phyloP scores from a whole-genome alignment of 2,113 vertebrate species.

The Ardeotis arabs region DNA sequence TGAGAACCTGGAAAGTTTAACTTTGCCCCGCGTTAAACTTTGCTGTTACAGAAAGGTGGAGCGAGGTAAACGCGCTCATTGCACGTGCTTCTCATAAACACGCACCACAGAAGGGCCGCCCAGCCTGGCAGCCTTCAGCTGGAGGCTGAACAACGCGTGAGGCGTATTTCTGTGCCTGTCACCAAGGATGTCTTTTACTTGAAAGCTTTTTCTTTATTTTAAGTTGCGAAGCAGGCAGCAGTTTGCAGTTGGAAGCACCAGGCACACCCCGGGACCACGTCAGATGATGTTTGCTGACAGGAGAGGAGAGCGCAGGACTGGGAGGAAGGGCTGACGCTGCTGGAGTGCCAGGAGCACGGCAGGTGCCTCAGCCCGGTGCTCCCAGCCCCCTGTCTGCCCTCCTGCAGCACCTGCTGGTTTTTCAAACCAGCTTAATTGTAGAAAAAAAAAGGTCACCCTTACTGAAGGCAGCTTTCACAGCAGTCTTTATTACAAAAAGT shows the following conservation, averaged over 20 bases:
- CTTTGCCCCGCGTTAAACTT: rapidly evolving
- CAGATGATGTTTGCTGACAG: too few relatives aligned
- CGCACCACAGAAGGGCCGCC: rapidly evolving
- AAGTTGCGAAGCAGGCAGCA: neutral
- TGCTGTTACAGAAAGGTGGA: neutral
- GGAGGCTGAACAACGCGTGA: rapidly evolving
- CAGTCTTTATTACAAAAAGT: neutral
- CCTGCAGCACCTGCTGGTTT: neutral
- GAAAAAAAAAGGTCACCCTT: neutral
- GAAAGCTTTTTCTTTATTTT: too few relatives aligned
- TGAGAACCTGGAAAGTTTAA: neutral
- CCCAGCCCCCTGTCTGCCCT: too few relatives aligned
- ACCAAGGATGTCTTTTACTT: too few relatives aligned
- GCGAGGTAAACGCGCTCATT: neutral
- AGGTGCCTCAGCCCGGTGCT: too few relatives aligned
- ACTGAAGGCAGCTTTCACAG: neutral
- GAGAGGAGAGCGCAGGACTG: neutral
- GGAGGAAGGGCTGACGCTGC: neutral
- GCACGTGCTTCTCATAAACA: neutral
- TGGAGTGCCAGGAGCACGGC: rapidly evolving
- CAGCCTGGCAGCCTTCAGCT: neutral
- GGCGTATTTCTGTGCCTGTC: too few relatives aligned
- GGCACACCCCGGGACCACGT: neutral
- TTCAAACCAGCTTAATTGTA: neutral
- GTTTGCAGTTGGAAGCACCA: neutral